Evolutionary conservation across 2,797 vertebrate species (phyloP).

Genomic region (Morus bassanus): DNA sequence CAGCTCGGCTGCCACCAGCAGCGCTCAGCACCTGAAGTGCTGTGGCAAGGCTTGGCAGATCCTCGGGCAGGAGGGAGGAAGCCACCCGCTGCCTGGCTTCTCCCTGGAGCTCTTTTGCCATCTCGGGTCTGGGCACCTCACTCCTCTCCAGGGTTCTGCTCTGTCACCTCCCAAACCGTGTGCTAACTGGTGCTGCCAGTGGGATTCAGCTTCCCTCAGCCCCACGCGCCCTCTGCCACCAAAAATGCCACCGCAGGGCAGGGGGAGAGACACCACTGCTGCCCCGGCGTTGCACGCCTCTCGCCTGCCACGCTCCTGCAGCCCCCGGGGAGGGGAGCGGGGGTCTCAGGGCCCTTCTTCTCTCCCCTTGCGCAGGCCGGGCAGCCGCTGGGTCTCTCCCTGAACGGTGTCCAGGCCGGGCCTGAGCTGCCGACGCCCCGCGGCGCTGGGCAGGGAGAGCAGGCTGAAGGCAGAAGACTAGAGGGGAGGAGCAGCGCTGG

Average conservation of each 20-base stretch:
- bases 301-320: fast-evolving
- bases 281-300: neutral
- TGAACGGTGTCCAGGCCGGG: fast-evolving
- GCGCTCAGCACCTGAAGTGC: fast-evolving
- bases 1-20: fast-evolving
- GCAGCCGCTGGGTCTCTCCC: neutral
- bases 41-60: fast-evolving
- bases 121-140: fast-evolving
- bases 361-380: neutral
- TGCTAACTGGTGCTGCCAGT: neutral
- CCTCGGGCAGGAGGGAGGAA: neutral
- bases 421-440: fast-evolving
- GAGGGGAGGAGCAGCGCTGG: neutral
- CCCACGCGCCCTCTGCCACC: fast-evolving
- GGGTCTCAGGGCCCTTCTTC: neutral
- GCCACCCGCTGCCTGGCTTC: fast-evolving
- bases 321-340: fast-evolving
- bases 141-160: neutral
- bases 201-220: neutral
- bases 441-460: neutral
- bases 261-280: neutral
- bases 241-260: fast-evolving
- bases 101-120: neutral
- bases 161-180: neutral
- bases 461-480: neutral